A percentile compares a stretch with the other conserved stretches of the same genome.
Conservation (phyloP, 2,113 vertebrate species). For the Neogale vison region DNA sequence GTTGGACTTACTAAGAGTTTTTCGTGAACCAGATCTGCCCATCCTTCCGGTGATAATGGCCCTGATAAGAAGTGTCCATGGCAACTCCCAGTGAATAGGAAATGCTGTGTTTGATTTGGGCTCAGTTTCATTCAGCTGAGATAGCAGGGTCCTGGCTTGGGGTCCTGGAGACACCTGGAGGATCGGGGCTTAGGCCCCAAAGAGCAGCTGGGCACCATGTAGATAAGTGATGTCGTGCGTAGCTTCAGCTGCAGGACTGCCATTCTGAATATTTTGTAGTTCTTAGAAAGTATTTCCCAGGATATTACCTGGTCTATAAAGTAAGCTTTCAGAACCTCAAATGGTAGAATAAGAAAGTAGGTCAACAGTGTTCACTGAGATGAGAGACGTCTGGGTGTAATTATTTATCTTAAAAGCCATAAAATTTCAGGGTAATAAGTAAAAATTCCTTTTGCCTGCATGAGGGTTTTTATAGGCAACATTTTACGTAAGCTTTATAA, state of each 20-base stretch:
- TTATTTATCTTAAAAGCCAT: neutral
- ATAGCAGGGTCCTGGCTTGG: neutral
- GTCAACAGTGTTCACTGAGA: neutral
- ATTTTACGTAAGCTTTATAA: neutral
- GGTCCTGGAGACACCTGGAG: neutral
- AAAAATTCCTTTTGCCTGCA: neutral
- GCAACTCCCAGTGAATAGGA: neutral
- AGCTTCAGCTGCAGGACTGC: neutral
- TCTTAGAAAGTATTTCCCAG: neutral
- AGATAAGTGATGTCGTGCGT: neutral
- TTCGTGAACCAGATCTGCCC: neutral
- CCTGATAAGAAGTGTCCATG: neutral
- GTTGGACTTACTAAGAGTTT: neutral
- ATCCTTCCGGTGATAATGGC: neutral
- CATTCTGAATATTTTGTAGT: neutral
- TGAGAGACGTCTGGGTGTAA: neutral
- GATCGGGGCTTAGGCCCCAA: neutral
- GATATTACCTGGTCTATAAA: neutral
- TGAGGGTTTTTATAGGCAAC: neutral
- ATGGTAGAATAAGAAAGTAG: neutral
- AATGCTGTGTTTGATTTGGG: too few relatives aligned
- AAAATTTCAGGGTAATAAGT: neutral
- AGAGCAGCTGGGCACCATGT: neutral
- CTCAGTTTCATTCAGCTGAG: neutral
- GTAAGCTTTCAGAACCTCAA: neutral